Conservation (phyloP, 2,797 vertebrate genomes). For the Merluccius polli region DNA sequence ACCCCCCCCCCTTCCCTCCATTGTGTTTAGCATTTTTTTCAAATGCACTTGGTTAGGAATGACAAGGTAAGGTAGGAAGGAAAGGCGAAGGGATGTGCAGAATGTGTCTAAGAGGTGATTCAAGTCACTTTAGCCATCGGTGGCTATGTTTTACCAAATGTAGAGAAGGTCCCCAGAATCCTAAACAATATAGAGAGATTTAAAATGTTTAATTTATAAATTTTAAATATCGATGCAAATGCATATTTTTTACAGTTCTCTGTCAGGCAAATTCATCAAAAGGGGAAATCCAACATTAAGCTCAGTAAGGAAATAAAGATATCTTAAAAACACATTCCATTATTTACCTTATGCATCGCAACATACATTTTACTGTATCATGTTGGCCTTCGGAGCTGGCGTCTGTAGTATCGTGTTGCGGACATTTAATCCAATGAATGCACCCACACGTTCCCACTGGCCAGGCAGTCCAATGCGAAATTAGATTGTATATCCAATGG, state of each 20-base stretch:
- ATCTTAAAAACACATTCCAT: conserved; percentile 61
- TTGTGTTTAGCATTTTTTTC: conserved; percentile 42
- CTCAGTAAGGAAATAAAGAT: conserved; percentile 50
- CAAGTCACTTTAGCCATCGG: background rate
- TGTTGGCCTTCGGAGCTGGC: conserved; percentile 64
- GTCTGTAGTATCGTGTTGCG: conserved; percentile 65
- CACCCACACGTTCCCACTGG: conserved; percentile 63
- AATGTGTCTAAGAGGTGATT: background rate
- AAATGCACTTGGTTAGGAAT: conserved; percentile 66
- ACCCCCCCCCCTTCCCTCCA: background rate
- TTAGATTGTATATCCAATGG: conserved; percentile 63
- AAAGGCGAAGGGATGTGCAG: conserved; percentile 24
- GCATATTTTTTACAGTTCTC: conserved; percentile 34
- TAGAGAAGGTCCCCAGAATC: background rate
- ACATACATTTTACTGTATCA: conserved; percentile 62
- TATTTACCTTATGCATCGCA: conserved; percentile 59
- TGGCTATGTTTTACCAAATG: background rate
- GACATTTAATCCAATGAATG: conserved; percentile 66
- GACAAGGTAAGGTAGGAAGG: conserved; percentile 47
- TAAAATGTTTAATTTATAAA: no score
- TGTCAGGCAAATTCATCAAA: conserved; percentile 40
- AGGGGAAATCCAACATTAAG: conserved; percentile 33
- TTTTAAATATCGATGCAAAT: background rate
- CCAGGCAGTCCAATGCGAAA: conserved; percentile 68
- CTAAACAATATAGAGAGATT: background rate